Base-by-base conservation (phyloP, 2,797 vertebrate genomes). In the Bovichtus diacanthus region DNA sequence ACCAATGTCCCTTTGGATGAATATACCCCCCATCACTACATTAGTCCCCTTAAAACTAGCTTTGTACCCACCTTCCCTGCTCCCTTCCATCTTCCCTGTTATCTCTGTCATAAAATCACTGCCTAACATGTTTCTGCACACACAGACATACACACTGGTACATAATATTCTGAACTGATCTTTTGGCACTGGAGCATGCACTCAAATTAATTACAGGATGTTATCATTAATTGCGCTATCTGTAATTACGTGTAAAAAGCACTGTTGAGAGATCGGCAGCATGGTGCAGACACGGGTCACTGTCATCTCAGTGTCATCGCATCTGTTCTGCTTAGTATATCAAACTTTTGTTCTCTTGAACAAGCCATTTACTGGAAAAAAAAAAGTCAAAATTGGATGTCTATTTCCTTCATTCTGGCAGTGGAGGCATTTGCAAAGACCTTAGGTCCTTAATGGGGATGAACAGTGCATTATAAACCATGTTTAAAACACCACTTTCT, bases 201-300 rank as follows among this genome's bases (percentile, higher is more conserved):
- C 82, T 88, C 64, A 82, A 70, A 85, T 83, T 81, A 84, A 86
- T 86, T 74, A 79, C 23, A 71, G 73, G 68, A 81, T 82, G 71
- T 82, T 83, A 82, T 83, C 83, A 78, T 74, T 87, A 85, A 84
- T 83, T 83, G 60, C 51, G 34, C 51, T 31, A 31, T 74, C 74
- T 69, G 76, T 74, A 80, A 87, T 84, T 72, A 61, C 2, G 43
- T 67, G 74, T 73, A 75, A 83, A 87, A 87, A 71, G 69, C 55
- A 41, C 59, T 77, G 72, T 29, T 44, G 73, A 36, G 72, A 76
- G 38, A 64, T 76, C 51, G 66, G 81, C 50, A 56, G 65, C 60
- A 51, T 6, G 0, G 31, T 31, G 59, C 8, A 62, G 67, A 79
- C 51, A 63, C 73, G 46, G 68, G 62, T 83, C 74, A 75, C 60